Evolutionary conservation across 1,140 invertebrate species (phyloP).

Genomic region (Calephelis virginiensis): DNA sequence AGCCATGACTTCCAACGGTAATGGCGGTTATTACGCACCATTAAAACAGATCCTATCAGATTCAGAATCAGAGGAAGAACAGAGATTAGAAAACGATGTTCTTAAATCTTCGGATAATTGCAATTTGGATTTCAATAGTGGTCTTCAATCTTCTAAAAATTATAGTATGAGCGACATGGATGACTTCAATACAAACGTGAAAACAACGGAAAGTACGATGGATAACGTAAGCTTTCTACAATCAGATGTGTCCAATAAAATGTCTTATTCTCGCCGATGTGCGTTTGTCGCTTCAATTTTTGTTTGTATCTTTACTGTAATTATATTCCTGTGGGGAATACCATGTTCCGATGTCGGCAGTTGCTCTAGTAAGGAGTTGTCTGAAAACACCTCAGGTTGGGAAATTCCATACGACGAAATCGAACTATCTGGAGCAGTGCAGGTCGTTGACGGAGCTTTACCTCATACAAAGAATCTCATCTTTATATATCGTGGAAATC

Average conservation of each 20-base stretch:
- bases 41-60: slow-evolving; percentile 86
- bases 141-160: slow-evolving; percentile 63
- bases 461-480: slow-evolving; percentile 83
- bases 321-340: slow-evolving; percentile 86
- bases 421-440: slow-evolving; percentile 85
- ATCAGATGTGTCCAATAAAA: slow-evolving; percentile 73
- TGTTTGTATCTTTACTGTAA: slow-evolving; percentile 83
- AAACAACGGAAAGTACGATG: slow-evolving; percentile 72
- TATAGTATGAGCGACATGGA: slow-evolving; percentile 71
- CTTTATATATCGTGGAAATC: slow-evolving; percentile 83
- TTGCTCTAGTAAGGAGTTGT: slow-evolving; percentile 77
- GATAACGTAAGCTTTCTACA: slow-evolving; percentile 79
- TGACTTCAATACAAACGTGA: slow-evolving; percentile 75
- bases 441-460: slow-evolving; percentile 81
- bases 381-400: slow-evolving; percentile 82
- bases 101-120: slow-evolving; percentile 56
- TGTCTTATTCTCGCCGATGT: slow-evolving; percentile 82
- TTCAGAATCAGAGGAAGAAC: slow-evolving; percentile 86
- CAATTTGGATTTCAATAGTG: slow-evolving; percentile 80
- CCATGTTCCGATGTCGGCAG: slow-evolving; percentile 84
- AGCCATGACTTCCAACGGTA: slow-evolving; percentile 70
- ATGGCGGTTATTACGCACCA: slow-evolving; percentile 83
- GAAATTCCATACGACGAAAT: slow-evolving; percentile 84
- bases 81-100: slow-evolving; percentile 57
- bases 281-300: slow-evolving; percentile 84